Evolutionary conservation across 2,113 vertebrate genomes (phyloP).

Genomic region (Pterocles burchelli): DNA sequence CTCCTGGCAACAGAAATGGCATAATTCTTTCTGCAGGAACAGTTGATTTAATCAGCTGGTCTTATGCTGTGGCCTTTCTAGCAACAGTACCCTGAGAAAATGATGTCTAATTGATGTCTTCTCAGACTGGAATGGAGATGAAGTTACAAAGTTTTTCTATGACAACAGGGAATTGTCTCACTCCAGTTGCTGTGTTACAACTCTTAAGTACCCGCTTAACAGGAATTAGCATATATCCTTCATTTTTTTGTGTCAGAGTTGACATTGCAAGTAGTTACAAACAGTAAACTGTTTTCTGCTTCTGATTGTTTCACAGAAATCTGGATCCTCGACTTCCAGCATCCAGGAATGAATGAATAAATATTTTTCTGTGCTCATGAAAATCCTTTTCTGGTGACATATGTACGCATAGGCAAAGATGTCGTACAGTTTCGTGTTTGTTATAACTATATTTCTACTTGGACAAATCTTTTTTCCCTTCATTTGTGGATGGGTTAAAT

Average conservation of each 20-base stretch:
- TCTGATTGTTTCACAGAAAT: neutral
- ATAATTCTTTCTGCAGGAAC: neutral
- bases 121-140: neutral
- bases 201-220: neutral
- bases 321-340: neutral
- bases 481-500: neutral
- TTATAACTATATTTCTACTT: neutral
- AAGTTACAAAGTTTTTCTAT: neutral
- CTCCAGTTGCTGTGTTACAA: neutral
- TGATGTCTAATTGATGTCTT: neutral
- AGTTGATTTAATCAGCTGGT: neutral
- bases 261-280: neutral
- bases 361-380: neutral
- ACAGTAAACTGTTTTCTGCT: neutral
- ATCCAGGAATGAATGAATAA: neutral
- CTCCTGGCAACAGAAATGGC: neutral
- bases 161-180: neutral
- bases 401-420: neutral
- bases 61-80: neutral
- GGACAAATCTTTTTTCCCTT: slow-evolving; percentile 19
- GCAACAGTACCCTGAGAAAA: neutral
- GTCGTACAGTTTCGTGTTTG: slow-evolving; percentile 5
- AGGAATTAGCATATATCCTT: neutral
- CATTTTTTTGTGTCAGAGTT: neutral
- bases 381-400: neutral